These are phyloP conservation scores for Hirudo medicinalis DNA, from an alignment of 1,140 invertebrate genomes.

Conservation along the genomic window DNA sequence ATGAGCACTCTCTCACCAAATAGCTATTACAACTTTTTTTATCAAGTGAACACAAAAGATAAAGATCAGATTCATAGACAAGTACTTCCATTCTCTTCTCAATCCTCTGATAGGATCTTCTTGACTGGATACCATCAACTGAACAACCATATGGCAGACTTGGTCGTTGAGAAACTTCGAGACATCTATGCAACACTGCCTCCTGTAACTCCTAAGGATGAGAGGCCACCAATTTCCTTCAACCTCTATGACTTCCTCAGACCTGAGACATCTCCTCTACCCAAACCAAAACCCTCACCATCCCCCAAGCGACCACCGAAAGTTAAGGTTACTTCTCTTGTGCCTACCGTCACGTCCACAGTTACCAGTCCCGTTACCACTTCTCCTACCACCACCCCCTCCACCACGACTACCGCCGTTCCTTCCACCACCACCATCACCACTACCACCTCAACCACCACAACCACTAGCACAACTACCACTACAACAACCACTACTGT, in stretches of 20 bases:
- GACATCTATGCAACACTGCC: neutral
- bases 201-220: neutral
- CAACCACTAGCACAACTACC: neutral
- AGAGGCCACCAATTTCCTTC: slow-evolving; percentile 1
- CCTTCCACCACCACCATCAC: neutral
- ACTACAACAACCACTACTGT: neutral
- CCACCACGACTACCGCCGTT: neutral
- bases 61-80: neutral
- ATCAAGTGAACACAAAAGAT: no score
- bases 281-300: no score
- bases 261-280: neutral
- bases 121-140: neutral
- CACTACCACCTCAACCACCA: neutral
- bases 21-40: no score
- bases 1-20: no score
- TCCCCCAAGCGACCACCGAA: no score
- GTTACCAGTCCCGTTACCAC: no score
- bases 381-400: neutral
- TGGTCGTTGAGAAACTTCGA: neutral
- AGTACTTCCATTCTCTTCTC: slow-evolving; percentile 2
- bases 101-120: neutral
- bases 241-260: slow-evolving; percentile 5
- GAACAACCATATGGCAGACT: neutral
- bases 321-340: no score
- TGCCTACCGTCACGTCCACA: no score